Base-by-base conservation (phyloP, 2,888 invertebrate species). In the Ochropleura plecta region DNA sequence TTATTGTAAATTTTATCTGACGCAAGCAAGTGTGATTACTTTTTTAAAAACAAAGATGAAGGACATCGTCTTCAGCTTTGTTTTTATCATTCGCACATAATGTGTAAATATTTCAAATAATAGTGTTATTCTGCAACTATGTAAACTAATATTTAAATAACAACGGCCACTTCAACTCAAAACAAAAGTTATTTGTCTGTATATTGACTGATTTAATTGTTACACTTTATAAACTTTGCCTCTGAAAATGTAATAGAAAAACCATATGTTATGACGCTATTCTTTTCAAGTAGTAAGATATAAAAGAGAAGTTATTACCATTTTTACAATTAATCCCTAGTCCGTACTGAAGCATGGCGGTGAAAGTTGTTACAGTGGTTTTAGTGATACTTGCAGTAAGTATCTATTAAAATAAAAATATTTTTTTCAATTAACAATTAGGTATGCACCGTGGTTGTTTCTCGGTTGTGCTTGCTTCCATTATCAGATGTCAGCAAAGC, bases 381-480 rank as follows among this genome's bases (percentile, higher is more conserved):
- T 12, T 55, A 20, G 55, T 55, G 55, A 55, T 55, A 5, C 55
- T 55, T 55, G 55, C 55, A 55, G 55, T 55, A n/a, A 55, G 55
- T 30, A 30, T 30, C 30, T 55, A 55, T 6, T 9, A n/a, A n/a
- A n/a, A 48, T 10, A 48, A 0, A 49, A 30, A 30, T 30, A 30
- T 30, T 30, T 30, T 30, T 30, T 30, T 30, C 30, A 30, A 30
- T 30, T 30, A 30, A 30, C 30, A 30, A 30, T 30, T 30, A 30
- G 30, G 30, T 30, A 30, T 30, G 30, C 30, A 30, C 30, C 30
- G 30, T 30, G 30, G 30, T 30, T 30, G 30, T 30, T 30, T 30
- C 30, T 30, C 30, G 30, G 30, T 30, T 30, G 30, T 30, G 30
- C 30, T 30, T 30, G 30, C 30, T 30, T 30, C 30, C 30, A 30